These are phyloP conservation scores for Pogona vitticeps DNA, from an alignment of 2,113 vertebrate species.

Conservation along the genomic window DNA sequence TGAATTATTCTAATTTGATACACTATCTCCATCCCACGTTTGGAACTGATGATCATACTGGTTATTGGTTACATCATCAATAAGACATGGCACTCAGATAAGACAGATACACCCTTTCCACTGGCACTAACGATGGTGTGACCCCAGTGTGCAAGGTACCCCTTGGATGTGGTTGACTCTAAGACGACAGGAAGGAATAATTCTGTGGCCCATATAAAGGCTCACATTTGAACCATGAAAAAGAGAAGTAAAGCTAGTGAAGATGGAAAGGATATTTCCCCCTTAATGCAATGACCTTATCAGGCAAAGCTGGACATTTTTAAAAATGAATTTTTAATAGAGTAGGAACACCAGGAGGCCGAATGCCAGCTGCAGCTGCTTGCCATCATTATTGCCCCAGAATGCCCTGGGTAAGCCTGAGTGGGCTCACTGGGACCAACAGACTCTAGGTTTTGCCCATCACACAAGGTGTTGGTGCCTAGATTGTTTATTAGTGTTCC, in stretches of 20 bases:
- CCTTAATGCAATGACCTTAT: neutral
- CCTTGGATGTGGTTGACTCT: neutral
- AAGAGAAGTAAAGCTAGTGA: neutral
- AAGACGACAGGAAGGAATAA: neutral
- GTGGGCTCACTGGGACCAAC: neutral
- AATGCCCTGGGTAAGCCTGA: neutral
- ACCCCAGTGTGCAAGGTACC: no score
- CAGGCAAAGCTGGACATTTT: neutral
- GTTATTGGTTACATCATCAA: no score
- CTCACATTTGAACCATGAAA: neutral
- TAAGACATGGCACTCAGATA: neutral
- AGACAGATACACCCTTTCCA: neutral
- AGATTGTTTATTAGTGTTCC: neutral
- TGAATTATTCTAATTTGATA: neutral
- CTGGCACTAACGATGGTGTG: neutral
- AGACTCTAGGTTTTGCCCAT: neutral
- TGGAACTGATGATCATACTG: neutral
- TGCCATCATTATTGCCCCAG: neutral
- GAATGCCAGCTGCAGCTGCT: neutral
- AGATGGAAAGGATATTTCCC: no score
- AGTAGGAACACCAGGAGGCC: no score
- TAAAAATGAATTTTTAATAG: no score
- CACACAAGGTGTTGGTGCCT: neutral
- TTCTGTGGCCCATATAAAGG: neutral
- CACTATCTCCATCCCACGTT: neutral